Evolutionary conservation across 2,113 vertebrate species (phyloP), one percentile per base, ranked within the genome.

Genomic region (Crotalus tigris): DNA sequence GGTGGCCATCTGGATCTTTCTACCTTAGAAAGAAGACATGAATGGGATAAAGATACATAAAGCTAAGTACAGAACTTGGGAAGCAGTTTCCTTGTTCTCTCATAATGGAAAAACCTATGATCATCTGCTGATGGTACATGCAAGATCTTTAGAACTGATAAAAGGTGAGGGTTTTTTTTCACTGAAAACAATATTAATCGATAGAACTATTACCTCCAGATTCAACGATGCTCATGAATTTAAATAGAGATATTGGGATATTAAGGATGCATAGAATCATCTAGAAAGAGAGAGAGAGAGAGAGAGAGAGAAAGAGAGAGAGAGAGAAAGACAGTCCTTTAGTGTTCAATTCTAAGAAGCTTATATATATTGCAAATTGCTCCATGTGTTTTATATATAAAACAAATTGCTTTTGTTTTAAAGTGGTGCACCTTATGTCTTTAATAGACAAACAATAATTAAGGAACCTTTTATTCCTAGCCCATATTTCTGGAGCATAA

Each of bases 401-500:
- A 46, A 46, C 44, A 46, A 46, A 46, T 46, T 89, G 10, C 23
- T 89, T 89, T 89, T 44, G 9, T 91, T 85, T 57, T 86, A 57
- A 46, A 58, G 10, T 26, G 61, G 19, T 33, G 23, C 24, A 46
- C 7, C 23, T 33, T 44, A 11, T 13, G 24, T 91, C 51, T 85
- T 57, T 46, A 39, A 91, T 55, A 57, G 33, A 91, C 90, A 85
- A 91, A 33, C 44, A 26, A 49, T 91, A 58, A 87, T 91, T 44
- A 87, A 57, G 59, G 49, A n/a, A 49, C 23, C 26, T 21, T 86
- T 91, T 29, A 91, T 91, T 59, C n/a, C 54, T 85, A 86, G 55
- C 54, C 26, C 58, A n/a, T 59, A 49, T 86, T 59, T 91, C 26
- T 51, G 75, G 81, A 91, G 81, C 81, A 87, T 85, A 91, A 91